Percentiles rank a stretch among this genome's conserved stretches.
These are phyloP conservation scores for Megalops atlanticus DNA, from an alignment of 2,113 vertebrate genomes.

Conservation along the genomic window DNA sequence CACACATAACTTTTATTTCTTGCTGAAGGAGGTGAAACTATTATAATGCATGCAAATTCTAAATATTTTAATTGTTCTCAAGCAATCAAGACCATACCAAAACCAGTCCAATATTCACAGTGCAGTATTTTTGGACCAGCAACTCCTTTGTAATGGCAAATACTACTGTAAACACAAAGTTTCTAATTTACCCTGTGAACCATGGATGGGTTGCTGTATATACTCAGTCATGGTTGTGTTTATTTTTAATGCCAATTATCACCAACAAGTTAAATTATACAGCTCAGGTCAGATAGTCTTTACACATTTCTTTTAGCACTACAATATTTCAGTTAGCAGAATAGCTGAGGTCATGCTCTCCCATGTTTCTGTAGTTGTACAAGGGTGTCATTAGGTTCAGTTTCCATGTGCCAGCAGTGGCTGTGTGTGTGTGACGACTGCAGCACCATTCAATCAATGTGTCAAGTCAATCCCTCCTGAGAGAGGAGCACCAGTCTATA, in stretches of 20 bases:
- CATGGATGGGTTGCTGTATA: too few relatives aligned
- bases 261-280: too few relatives aligned
- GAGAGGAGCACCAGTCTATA: not conserved
- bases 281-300: not conserved
- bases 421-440: not conserved
- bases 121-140: not conserved
- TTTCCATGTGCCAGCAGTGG: not conserved
- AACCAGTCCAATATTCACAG: too few relatives aligned
- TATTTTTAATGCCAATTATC: not conserved
- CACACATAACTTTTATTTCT: too few relatives aligned
- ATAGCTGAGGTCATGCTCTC: not conserved
- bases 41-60: not conserved
- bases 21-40: not conserved
- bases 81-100: not conserved
- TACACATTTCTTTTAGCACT: not conserved
- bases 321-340: not conserved
- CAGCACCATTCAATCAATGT: not conserved
- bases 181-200: too few relatives aligned
- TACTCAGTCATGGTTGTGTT: too few relatives aligned
- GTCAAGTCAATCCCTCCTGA: too few relatives aligned
- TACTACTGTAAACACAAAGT: too few relatives aligned
- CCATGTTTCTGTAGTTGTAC: not conserved
- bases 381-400: not conserved
- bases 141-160: not conserved
- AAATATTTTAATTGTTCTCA: not conserved